These are phyloP conservation scores for Troilus luridus DNA, from an alignment of 2,888 invertebrate genomes.

Conservation along the genomic window DNA sequence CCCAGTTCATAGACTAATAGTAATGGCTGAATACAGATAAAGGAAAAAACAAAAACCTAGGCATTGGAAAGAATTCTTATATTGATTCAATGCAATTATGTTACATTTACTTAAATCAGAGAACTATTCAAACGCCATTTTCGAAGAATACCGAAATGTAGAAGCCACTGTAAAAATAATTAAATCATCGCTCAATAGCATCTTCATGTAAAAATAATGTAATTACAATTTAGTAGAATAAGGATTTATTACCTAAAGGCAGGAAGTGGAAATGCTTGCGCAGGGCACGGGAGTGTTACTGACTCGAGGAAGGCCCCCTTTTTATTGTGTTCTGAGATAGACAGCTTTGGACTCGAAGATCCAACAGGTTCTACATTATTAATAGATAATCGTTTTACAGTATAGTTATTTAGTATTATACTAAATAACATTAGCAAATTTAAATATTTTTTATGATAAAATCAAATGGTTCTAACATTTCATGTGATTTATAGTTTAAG, in stretches of 20 bases:
- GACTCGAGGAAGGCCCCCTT: slow-evolving; percentile 73
- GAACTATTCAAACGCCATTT: neutral
- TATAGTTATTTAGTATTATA: neutral
- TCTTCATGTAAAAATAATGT: neutral
- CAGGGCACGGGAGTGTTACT: slow-evolving; percentile 74
- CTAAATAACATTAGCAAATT: neutral
- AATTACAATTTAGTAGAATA: neutral
- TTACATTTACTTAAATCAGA: neutral
- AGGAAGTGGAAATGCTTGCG: slow-evolving; percentile 83
- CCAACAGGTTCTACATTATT: slow-evolving; percentile 67
- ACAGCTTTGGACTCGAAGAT: slow-evolving; percentile 69
- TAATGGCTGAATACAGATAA: neutral
- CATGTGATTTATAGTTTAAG: neutral
- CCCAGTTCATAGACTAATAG: neutral
- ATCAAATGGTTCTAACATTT: neutral
- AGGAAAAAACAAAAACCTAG: neutral
- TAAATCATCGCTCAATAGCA: neutral
- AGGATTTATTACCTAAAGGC: slow-evolving; percentile 76
- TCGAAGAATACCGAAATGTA: neutral
- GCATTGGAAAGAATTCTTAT: neutral
- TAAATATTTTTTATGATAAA: neutral
- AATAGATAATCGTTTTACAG: neutral
- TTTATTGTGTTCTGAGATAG: slow-evolving; percentile 65
- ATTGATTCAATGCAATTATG: neutral
- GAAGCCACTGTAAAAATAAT: neutral